Evolutionary conservation across 2,888 invertebrate species (phyloP).

Genomic region (Drosophila basisetae): DNA sequence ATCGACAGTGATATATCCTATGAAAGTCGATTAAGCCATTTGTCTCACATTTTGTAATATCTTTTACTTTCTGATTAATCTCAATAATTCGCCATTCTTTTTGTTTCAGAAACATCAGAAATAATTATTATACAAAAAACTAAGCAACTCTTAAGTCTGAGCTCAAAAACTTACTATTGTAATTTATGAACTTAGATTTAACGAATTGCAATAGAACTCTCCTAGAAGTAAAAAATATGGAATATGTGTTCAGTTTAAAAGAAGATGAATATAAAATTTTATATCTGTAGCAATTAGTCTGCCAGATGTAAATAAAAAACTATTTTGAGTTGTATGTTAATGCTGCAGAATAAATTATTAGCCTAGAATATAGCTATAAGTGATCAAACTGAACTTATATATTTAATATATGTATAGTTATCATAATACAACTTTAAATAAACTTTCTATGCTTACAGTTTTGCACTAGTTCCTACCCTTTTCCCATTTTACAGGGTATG

Average conservation of each 20-base stretch:
- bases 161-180: not conserved
- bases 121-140: not conserved
- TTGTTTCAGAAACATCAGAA: not conserved
- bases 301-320: not conserved
- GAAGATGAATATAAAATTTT: not conserved
- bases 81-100: not conserved
- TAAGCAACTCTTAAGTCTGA: not conserved
- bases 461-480: not conserved
- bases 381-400: not conserved
- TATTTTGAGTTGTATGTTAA: not conserved
- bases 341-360: not conserved
- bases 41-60: not conserved
- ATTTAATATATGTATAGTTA: not conserved
- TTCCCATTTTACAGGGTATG: constrained; percentile 15
- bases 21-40: not conserved
- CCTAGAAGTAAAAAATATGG: not conserved
- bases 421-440: not conserved
- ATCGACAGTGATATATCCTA: not conserved
- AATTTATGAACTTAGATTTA: not conserved
- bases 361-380: not conserved
- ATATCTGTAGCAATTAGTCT: not conserved
- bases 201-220: fast-evolving
- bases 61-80: not conserved
- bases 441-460: too few species aligned
- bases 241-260: not conserved